Evolutionary conservation across 37 sponge, comb jelly and placozoan species (phyloP).

Genomic region (Hexactinellida sp.): DNA sequence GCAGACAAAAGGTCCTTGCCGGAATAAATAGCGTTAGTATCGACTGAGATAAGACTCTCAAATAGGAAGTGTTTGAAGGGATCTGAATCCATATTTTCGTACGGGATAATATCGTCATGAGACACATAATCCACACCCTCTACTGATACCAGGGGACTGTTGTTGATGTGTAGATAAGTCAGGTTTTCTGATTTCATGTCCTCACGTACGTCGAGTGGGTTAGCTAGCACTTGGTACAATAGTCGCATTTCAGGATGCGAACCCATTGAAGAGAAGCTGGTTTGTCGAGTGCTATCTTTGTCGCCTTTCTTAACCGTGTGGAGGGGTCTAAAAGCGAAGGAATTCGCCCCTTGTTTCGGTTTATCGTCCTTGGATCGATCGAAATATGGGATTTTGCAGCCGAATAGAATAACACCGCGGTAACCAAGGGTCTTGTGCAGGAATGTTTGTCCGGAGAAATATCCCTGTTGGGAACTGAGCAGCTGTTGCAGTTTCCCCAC

Average conservation of each 20-base stretch:
- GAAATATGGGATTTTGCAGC: slow-evolving; percentile 68
- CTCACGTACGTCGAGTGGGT: neutral
- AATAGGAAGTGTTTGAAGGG: slow-evolving; percentile 78
- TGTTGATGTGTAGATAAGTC: neutral
- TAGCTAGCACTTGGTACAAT: neutral
- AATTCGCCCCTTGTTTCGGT: neutral
- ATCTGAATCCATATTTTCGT: slow-evolving; percentile 43
- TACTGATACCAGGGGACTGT: neutral
- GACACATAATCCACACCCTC: slow-evolving; percentile 83
- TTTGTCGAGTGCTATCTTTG: neutral
- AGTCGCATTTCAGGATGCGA: neutral
- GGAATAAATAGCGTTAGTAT: neutral
- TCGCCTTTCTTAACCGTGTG: neutral
- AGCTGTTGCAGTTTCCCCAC: neutral
- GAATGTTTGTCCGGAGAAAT: slow-evolving; percentile 36
- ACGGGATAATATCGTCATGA: slow-evolving; percentile 89
- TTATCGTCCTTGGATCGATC: slow-evolving; percentile 44
- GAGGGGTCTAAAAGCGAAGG: neutral
- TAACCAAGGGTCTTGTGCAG: slow-evolving; percentile 83
- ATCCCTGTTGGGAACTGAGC: neutral
- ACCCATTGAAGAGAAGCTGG: neutral
- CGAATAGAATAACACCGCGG: slow-evolving; percentile 82
- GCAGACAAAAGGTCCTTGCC: slow-evolving; percentile 34
- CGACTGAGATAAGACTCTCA: slow-evolving; percentile 50
- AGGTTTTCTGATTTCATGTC: neutral